Conservation (phyloP, 1,140 invertebrate species). For the Macrocentrus cingulum region DNA sequence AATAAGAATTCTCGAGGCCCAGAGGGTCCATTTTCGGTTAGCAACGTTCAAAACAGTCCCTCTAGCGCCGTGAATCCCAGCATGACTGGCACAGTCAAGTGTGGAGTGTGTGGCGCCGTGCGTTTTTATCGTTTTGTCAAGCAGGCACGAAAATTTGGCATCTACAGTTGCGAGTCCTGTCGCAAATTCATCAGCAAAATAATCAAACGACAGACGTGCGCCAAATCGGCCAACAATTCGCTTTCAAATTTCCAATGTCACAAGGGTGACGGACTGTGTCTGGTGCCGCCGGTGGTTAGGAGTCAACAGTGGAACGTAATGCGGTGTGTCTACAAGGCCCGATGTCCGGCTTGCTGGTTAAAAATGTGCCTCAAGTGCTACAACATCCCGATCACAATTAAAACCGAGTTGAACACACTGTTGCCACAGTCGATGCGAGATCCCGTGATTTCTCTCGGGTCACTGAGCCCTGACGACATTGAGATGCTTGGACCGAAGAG, state of each 20-base stretch:
- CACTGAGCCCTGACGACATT: slow-evolving; percentile 38
- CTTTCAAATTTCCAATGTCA: slow-evolving; percentile 66
- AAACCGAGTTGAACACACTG: slow-evolving; percentile 65
- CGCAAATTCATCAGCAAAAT: slow-evolving; percentile 83
- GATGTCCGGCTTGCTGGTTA: slow-evolving; percentile 85
- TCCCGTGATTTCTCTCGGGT: slow-evolving; percentile 39
- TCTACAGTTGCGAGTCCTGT: slow-evolving; percentile 81
- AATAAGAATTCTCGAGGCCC: slow-evolving; percentile 60
- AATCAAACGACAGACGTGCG: slow-evolving; percentile 67
- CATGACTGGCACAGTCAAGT: slow-evolving; percentile 69
- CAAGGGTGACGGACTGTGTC: slow-evolving; percentile 70
- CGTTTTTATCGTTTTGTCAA: slow-evolving; percentile 75
- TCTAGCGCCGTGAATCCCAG: slow-evolving; percentile 42
- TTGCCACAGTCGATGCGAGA: slow-evolving; percentile 61
- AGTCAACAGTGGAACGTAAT: slow-evolving; percentile 73
- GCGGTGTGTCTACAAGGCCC: slow-evolving; percentile 68
- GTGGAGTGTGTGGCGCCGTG: slow-evolving; percentile 77
- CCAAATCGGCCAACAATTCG: slow-evolving; percentile 57
- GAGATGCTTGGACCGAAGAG: slow-evolving; percentile 44
- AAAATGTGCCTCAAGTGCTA: slow-evolving; percentile 80
- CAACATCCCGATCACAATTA: slow-evolving; percentile 70
- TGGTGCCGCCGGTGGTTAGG: slow-evolving; percentile 69
- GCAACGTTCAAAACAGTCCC: slow-evolving; percentile 45
- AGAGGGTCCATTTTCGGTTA: slow-evolving; percentile 69
- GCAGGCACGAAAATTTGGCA: slow-evolving; percentile 81